Evolutionary conservation across 2,113 vertebrate species (phyloP), one percentile per base, ranked within the genome.

Genomic region (Colinus virginianus): DNA sequence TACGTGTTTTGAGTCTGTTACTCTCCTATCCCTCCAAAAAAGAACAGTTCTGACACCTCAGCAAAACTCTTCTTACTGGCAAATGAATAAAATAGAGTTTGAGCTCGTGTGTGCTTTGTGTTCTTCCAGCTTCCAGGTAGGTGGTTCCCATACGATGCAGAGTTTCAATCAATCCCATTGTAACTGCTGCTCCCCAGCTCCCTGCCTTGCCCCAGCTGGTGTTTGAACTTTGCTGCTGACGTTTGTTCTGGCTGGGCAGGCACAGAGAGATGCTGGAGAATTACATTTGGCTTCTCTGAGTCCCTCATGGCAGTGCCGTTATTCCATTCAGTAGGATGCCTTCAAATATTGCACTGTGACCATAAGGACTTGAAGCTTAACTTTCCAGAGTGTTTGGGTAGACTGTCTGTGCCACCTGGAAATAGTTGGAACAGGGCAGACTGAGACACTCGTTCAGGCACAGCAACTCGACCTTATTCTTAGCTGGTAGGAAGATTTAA

Each of bases 81-180:
- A n/a, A 8, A 53, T 85, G 11, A 48, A 42, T 63, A 36, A 77
- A 79, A 7, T 42, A 59, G 43, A 66, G 7, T 74, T 77, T 89
- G 8, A 15, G 82, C 12, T 90, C 17, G 51, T 87, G 13, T 20
- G 0, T 70, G 8, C 84, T 74, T 4, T 38, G 23, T 42, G 89
- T 94, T 42, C 61, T 89, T 90, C 32, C 59, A 63, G 81, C 64
- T 83, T 85, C 43, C 91, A 96, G 93, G 90, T 96, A 88, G 62
- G 92, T 96, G 40, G 51, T 34, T 87, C 46, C 34, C 82, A 3
- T 82, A 8, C 68, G 43, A 40, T 93, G 42, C 36, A 87, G 58
- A 56, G 40, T 92, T 92, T 72, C 58, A 66, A 55, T 58, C 77
- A 69, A 8, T 84, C 10, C 40, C 6, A 1, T 56, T 87, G 2